Percentiles rank a stretch among this genome's conserved stretches.
phyloP scores from a whole-genome alignment of 1,140 invertebrate species.

The Drosophila lowei region DNA sequence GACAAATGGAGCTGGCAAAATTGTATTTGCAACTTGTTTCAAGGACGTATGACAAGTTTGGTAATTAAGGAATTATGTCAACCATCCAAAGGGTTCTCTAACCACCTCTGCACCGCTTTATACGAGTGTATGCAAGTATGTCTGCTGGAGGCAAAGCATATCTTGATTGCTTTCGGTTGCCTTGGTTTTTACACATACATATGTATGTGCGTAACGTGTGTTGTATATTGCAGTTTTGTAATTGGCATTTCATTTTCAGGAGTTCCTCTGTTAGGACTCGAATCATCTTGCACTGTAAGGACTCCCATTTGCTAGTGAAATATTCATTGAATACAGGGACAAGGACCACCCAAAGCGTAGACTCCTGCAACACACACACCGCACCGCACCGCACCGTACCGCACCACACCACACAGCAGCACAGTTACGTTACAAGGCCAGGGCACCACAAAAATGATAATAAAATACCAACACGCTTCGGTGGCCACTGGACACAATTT shows the following conservation, averaged over 20 bases:
- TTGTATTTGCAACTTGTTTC: slow-evolving; percentile 51
- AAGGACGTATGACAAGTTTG: slow-evolving; percentile 69
- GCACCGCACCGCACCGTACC: not conserved
- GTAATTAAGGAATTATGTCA: slow-evolving; percentile 81
- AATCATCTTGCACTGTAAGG: slow-evolving; percentile 30
- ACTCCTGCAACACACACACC: slow-evolving; percentile 11
- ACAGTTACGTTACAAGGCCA: slow-evolving; percentile 8
- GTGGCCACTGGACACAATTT: slow-evolving; percentile 37
- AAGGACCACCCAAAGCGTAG: slow-evolving; percentile 16
- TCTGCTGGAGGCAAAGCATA: slow-evolving; percentile 5
- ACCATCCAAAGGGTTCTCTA: slow-evolving; percentile 34
- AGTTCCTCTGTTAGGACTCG: slow-evolving; percentile 50
- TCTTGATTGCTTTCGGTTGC: slow-evolving; percentile 59
- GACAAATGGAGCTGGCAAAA: slow-evolving; percentile 27
- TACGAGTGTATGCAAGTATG: not conserved
- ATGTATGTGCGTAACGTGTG: not conserved
- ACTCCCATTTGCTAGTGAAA: slow-evolving; percentile 8
- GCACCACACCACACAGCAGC: not conserved
- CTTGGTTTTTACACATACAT: slow-evolving; percentile 31
- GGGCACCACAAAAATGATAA: slow-evolving; percentile 68
- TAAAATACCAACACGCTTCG: slow-evolving; percentile 54
- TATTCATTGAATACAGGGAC: slow-evolving; percentile 12
- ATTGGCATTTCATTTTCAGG: slow-evolving; percentile 72
- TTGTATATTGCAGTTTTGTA: slow-evolving; percentile 54
- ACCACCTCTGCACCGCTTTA: not conserved